These are phyloP conservation scores for Oxyteleia sp. DNA, from an alignment of 2,888 invertebrate genomes.

Conservation along the genomic window DNA sequence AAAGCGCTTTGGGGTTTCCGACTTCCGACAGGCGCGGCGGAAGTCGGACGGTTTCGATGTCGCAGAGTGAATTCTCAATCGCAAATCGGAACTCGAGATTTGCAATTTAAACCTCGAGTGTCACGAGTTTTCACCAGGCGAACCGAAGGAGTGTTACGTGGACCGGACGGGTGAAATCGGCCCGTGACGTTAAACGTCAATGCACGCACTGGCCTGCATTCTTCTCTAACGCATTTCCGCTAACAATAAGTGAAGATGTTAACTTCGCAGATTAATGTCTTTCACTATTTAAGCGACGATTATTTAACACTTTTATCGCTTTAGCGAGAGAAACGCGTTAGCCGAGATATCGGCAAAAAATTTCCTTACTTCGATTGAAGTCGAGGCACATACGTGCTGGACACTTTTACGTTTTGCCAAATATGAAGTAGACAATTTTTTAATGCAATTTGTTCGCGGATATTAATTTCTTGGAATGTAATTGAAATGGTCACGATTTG, in stretches of 20 bases:
- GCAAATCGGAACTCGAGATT: constrained; percentile 72
- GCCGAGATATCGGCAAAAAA: no score
- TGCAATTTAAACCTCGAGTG: constrained; percentile 73
- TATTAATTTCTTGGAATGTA: no score
- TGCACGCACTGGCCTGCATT: constrained; percentile 37
- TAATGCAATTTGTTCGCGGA: no score
- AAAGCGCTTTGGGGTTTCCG: constrained; percentile 74
- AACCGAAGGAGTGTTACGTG: constrained; percentile 27
- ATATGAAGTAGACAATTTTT: no score
- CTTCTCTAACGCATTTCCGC: constrained; percentile 37
- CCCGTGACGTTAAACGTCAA: constrained; percentile 35
- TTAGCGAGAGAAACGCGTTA: no score
- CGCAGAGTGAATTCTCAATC: constrained; percentile 74
- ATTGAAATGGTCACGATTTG: no score
- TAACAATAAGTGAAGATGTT: constrained; percentile 23
- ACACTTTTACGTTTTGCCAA: no score
- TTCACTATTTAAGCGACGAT: not conserved
- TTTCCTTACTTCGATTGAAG: not conserved
- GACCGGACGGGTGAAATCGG: constrained; percentile 61
- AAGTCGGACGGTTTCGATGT: constrained; percentile 71
- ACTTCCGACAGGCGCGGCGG: constrained; percentile 70
- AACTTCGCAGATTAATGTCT: constrained; percentile 1
- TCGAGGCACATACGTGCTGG: no score
- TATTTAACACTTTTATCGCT: constrained; percentile 19
- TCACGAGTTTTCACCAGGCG: constrained; percentile 69